Evolutionary conservation across 2,113 vertebrate genomes (phyloP), one percentile per base, ranked within the genome.

Genomic region (Perca flavescens): DNA sequence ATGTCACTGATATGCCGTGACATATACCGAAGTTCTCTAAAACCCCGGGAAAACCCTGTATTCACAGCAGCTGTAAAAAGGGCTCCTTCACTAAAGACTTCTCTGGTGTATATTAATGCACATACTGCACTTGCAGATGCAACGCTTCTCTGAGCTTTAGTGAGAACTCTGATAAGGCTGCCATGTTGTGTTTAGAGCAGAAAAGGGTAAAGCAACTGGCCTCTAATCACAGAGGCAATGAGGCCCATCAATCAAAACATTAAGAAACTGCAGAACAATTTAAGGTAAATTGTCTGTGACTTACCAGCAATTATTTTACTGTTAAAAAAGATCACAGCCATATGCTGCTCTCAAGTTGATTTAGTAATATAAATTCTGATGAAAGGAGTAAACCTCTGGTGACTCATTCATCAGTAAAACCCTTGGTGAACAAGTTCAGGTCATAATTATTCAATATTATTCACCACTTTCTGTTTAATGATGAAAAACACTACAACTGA

Each of bases 161-260:
- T 68, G 57, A 72, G 71, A 87, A 69, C 40, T 75, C 47, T 46
- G 85, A 81, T 76, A 62, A 53, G 52, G 60, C 58, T 66, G 79
- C 28, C 61, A 77, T 46, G 68, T 64, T 72, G 49, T 66, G 56
- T 82, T 74, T 58, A 73, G 57, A 21, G 57, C 46, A 85, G 68
- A 72, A 56, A 81, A 68, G 82, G 77, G 52, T 79, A 60, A 67
- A 84, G 74, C 28, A 86, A 80, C 60, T 84, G 71, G 80, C 47
- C 47, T 88, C 54, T 74, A 56, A 89, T 85, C 74, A 85, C 84
- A 49, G 82, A 89, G 64, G 81, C 83, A 92, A 92, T 93, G 91
- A 89, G 86, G 75, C 84, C 69, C 76, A 88, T 86, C 87, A 84
- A 86, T 93, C 86, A 84, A 90, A 90, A 88, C 77, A 88, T 76